Base-by-base conservation (phyloP, 2,888 invertebrate genomes). In the Drosophila diplacantha region DNA sequence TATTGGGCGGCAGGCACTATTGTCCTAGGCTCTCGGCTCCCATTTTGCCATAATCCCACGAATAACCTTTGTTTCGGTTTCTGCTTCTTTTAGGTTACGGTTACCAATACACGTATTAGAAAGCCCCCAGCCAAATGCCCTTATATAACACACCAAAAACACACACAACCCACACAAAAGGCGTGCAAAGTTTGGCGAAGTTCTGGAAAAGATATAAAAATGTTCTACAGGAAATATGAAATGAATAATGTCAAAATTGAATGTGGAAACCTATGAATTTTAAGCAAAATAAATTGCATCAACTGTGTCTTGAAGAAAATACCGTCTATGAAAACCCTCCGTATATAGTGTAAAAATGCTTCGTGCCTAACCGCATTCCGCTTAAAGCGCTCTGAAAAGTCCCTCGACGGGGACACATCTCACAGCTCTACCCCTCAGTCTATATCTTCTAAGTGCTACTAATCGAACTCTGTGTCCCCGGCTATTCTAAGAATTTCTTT, bases 31-130 rank as follows among this genome's bases (percentile, higher is more conserved):
- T 24, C 31, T 12, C n/a, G 41, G 41, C 59, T 49, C 50, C 31
- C 44, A 44, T 26, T 43, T 35, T 31, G 18, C 29, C 60, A 60
- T 59, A 44, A 67, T 51, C 35, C 46, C 46, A 46, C 53, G 46
- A 64, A 39, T 58, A 51, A 57, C 53, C 44, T 64, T 52, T 50
- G 53, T 64, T 74, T 65, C 68, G 65, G 59, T 64, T 69, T 72
- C 64, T 76, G 60, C 55, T 71, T 62, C 71, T 78, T 80, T 69
- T 72, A 80, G 80, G 80, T 78, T 71, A 71, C 67, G 71, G 71
- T 71, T 82, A 80, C 69, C 81, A 70, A 63, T 78, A 80, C 75
- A 66, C 74, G 69, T 75, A 78, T 80, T 82, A 80, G 59, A 54
- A 55, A 49, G 18, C 50, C 53, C 49, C 63, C 35, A 18, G 26